Evolutionary conservation across 2,888 invertebrate species (phyloP).

Genomic region (Heteromurus nitidus): DNA sequence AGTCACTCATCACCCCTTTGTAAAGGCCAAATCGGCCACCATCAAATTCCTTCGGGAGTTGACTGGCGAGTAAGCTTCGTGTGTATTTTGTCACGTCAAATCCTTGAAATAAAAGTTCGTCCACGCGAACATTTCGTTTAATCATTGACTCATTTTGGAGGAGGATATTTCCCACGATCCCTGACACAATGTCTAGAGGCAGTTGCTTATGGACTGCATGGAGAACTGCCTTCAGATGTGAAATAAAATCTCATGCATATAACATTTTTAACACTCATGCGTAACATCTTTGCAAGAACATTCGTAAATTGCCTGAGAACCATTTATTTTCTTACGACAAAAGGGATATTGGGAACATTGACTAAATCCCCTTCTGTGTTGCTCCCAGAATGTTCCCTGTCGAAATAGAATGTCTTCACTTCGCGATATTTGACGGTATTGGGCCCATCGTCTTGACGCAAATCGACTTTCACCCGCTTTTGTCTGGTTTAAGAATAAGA

Average conservation of each 20-base stretch:
- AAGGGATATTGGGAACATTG: conserved; percentile 53
- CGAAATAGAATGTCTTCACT: conserved; percentile 53
- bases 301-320: background rate
- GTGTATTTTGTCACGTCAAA: conserved; percentile 46
- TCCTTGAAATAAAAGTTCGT: conserved; percentile 49
- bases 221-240: conserved; percentile 18
- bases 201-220: background rate
- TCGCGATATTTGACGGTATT: conserved; percentile 52
- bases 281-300: background rate
- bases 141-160: conserved; percentile 28
- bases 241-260: background rate
- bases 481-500: conserved; percentile 23
- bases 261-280: background rate
- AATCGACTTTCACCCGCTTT: conserved; percentile 35
- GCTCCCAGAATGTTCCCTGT: conserved; percentile 21
- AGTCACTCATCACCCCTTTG: conserved; percentile 37
- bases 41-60: conserved; percentile 38
- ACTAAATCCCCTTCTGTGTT: conserved; percentile 33
- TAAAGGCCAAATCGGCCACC: conserved; percentile 55
- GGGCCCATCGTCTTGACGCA: conserved; percentile 9
- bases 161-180: conserved; percentile 11
- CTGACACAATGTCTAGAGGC: background rate
- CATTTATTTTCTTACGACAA: conserved; percentile 10
- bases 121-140: conserved; percentile 45
- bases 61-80: background rate